Base-by-base conservation (phyloP, 2,888 invertebrate genomes). In the Griposia aprilina region DNA sequence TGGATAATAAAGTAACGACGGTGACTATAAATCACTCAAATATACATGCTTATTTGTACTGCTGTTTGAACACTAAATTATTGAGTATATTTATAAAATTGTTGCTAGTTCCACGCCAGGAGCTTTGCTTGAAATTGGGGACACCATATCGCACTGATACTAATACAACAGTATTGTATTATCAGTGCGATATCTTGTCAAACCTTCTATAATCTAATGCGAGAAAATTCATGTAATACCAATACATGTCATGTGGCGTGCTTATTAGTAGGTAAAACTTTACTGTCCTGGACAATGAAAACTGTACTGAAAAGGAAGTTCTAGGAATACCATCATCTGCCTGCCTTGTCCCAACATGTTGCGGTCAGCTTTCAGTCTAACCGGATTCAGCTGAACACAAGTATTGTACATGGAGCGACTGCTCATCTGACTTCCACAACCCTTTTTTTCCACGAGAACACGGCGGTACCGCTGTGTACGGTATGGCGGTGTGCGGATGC, bases 1-100 rank as follows among this genome's bases (percentile, higher is more conserved):
- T 95, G 93, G 94, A 90, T 92, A 94, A 94, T 96, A 95, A 94
- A 93, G 90, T 93, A 94, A 94, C 91, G 90, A 92, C 89, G 90
- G 84, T 66, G 86, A 80, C 89, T 74, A 93, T 94, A 94, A 94
- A 94, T 94, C 93, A 93, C 87, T 89, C 81, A 83, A 88, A 88
- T 88, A 87, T 89, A 84, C 88, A 85, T 80, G 78, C 85, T 88
- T 88, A 90, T 90, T 88, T 89, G 90, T 87, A 85, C 66, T 81
- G 85, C 50, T 73, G 74, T 76, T 79, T 79, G 71, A 85, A 73
- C 85, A 82, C 76, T 85, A 84, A 85, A 85, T 82, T 84, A 85
- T 82, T 85, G 76, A 30, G 78, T 67, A 41, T 85, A 84, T 84
- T 84, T 85, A 82, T 84, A 82, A 59, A 81, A 69, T 82, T 85